phyloP scores from a whole-genome alignment of 2,888 invertebrate genomes.

The Lathronympha strigana region DNA sequence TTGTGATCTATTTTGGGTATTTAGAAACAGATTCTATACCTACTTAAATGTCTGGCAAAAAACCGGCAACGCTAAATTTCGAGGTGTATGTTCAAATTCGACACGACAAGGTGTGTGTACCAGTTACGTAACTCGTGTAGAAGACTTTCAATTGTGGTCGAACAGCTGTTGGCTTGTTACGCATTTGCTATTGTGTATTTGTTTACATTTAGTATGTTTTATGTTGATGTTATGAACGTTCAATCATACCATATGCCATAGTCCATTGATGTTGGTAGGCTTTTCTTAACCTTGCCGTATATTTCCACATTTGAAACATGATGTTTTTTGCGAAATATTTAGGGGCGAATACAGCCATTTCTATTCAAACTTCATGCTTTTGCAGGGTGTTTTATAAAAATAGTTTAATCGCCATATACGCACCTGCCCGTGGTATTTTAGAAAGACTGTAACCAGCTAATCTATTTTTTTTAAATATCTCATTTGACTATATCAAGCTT shows the following conservation, averaged over 20 bases:
- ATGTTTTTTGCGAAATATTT: background rate
- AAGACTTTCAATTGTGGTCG: constrained; percentile 74
- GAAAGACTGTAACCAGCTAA: no score
- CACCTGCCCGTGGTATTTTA: no score
- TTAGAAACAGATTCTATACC: no score
- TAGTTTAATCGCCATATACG: no score
- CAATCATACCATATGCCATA: constrained; percentile 27
- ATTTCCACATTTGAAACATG: background rate
- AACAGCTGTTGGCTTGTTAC: constrained; percentile 74
- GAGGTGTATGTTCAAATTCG: constrained; percentile 53
- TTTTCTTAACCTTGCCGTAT: background rate
- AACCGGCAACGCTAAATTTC: background rate
- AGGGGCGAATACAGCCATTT: no score
- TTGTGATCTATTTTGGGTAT: no score
- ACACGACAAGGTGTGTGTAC: constrained; percentile 63
- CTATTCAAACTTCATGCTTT: no score
- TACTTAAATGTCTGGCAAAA: no score
- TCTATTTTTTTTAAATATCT: no score
- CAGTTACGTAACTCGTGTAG: constrained; percentile 71
- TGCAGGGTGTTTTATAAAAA: no score
- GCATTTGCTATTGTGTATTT: constrained; percentile 67
- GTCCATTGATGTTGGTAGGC: background rate
- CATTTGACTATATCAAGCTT: no score
- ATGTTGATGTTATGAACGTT: constrained; percentile 53
- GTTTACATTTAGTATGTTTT: constrained; percentile 61